Evolutionary conservation across 2,797 vertebrate genomes (phyloP).

Genomic region (Selene dorsalis): DNA sequence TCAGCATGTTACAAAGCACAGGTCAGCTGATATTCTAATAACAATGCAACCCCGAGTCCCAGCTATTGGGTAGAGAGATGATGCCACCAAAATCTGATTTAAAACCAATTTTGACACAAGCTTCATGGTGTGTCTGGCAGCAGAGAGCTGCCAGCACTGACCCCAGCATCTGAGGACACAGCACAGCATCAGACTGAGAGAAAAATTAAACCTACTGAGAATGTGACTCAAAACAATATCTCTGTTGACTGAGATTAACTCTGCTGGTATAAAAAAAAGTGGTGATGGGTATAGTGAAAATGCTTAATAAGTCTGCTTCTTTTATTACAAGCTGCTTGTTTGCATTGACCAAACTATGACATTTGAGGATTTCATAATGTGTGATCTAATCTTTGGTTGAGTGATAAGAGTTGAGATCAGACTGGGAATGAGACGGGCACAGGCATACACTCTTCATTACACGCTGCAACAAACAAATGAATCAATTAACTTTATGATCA

Average conservation of each 20-base stretch:
- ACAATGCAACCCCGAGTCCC: slow-evolving; percentile 49
- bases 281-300: slow-evolving; percentile 11
- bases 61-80: slow-evolving; percentile 40
- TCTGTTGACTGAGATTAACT: slow-evolving; percentile 19
- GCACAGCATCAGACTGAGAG: slow-evolving; percentile 29
- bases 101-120: slow-evolving; percentile 73
- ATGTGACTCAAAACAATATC: slow-evolving; percentile 42
- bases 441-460: slow-evolving; percentile 30
- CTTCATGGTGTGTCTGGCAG: slow-evolving; percentile 51
- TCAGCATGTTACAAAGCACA: slow-evolving; percentile 64
- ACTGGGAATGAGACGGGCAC: not conserved
- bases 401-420: slow-evolving; percentile 5
- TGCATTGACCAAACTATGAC: not conserved
- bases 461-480: slow-evolving; percentile 6
- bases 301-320: slow-evolving; percentile 1
- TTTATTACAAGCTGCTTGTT: slow-evolving; percentile 11
- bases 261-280: slow-evolving; percentile 27
- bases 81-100: slow-evolving; percentile 73
- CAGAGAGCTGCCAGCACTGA: slow-evolving; percentile 47
- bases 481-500: slow-evolving; percentile 17
- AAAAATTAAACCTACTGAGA: slow-evolving; percentile 30
- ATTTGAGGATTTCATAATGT: slow-evolving; percentile 9
- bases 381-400: not conserved
- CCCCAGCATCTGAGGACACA: slow-evolving; percentile 49
- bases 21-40: slow-evolving; percentile 65